These are phyloP conservation scores for Lophura nycthemera DNA, from an alignment of 2,113 vertebrate genomes.

Conservation along the genomic window DNA sequence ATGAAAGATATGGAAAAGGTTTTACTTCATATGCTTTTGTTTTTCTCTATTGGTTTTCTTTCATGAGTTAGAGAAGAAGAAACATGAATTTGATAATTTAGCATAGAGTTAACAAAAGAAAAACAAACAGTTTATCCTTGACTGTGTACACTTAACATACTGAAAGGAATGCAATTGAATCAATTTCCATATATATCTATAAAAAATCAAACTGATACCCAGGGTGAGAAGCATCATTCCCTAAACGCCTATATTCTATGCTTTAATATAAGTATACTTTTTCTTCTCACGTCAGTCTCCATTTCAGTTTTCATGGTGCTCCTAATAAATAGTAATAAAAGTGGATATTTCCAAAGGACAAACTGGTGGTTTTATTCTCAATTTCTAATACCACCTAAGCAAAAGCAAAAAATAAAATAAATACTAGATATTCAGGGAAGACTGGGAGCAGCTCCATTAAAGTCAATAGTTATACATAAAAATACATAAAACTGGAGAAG, in stretches of 20 bases:
- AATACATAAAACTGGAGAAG: constrained; percentile 5
- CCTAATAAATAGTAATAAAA: constrained; percentile 28
- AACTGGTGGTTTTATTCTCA: constrained; percentile 35
- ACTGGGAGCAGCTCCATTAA: constrained; percentile 30
- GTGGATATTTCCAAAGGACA: constrained; percentile 24
- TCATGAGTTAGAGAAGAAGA: neutral
- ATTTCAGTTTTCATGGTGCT: constrained; percentile 8
- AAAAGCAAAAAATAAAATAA: constrained; percentile 25
- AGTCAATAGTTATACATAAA: constrained; percentile 32
- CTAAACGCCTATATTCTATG: neutral
- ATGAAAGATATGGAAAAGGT: neutral
- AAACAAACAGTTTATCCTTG: neutral
- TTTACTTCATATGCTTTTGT: neutral
- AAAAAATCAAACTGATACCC: neutral
- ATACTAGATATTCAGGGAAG: constrained; percentile 12
- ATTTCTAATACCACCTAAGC: neutral
- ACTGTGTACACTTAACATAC: neutral
- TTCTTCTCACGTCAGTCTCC: neutral
- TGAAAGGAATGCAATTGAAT: neutral
- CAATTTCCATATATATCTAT: neutral
- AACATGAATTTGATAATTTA: neutral
- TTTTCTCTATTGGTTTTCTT: neutral
- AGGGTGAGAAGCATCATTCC: neutral
- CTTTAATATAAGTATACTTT: neutral
- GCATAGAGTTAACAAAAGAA: neutral